Conservation (phyloP, 2,797 vertebrate species). For the Melanotaenia trifasciata region DNA sequence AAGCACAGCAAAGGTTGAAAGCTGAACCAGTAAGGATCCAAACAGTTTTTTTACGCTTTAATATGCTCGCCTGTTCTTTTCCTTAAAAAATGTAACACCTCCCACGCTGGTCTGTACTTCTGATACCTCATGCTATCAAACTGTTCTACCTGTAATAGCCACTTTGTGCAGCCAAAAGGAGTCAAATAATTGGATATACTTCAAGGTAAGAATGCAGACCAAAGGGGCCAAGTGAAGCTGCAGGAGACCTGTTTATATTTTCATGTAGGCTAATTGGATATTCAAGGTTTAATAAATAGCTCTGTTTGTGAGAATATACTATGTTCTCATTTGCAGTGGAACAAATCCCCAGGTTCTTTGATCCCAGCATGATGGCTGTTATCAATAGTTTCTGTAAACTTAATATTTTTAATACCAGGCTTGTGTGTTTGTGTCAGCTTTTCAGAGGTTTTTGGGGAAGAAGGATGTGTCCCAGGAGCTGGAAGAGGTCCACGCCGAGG, state of each 20-base stretch:
- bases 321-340: background rate
- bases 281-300: conserved; percentile 10
- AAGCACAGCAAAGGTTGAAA: background rate
- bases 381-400: background rate
- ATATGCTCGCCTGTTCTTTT: background rate
- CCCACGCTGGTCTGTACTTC: background rate
- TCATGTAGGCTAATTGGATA: background rate
- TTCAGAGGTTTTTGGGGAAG: conserved; percentile 90
- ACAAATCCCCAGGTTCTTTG: conserved; percentile 20
- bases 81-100: background rate
- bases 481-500: conserved; percentile 88
- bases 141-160: background rate
- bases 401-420: conserved; percentile 1
- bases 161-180: background rate
- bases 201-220: background rate
- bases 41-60: background rate
- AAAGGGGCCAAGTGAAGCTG: conserved; percentile 2
- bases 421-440: conserved; percentile 81
- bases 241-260: conserved; percentile 1
- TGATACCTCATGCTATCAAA: background rate
- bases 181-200: background rate
- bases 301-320: background rate
- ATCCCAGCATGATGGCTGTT: conserved; percentile 20
- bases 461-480: conserved; percentile 88
- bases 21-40: background rate